Evolutionary conservation across 64 coral and sea anemone genomes (phyloP), one percentile per base, ranked within the genome.

Genomic region (Orbicella faveolata): DNA sequence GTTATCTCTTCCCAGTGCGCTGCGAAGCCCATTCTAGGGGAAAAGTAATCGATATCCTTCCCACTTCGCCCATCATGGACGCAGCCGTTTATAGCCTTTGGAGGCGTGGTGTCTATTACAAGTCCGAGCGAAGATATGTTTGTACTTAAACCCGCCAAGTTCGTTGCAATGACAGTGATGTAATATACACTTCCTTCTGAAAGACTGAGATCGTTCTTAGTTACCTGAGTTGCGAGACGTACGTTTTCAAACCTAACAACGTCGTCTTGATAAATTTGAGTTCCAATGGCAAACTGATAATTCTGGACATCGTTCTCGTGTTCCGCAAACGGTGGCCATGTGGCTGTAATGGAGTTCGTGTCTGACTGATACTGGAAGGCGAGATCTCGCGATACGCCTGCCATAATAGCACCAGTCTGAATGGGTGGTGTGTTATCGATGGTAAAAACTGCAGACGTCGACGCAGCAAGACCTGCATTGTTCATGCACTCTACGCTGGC

Each of bases 51-150:
- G 15, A 88, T 90, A 66, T 91, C 89, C 11, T 80, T 6, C 21
- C 75, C 48, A 73, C 62, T 36, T 33, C 4, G 14, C 7, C 93
- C 93, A 90, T 90, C 89, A 14, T 79, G 66, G 51, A 94, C 36
- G 33, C 75, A 85, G 20, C 33, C 54, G 34, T 94, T 87, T 1
- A 15, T 51, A 63, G 89, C 89, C 11, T 63, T 64, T 51, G 93
- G 83, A 59, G 89, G 83, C 16, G 94, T 95, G 6, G 89, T 83
- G 61, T 95, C 94, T 39, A 95, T 92, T 36, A 80, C 57, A 9
- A 95, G 30, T 55, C 23, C 63, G 75, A 53, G 61, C 4, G 89
- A 88, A 4, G 84, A 88, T 36, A 34, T 68, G 17, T 69, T 77
- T 61, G 39, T 59, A 12, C 87, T 95, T 17, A 92, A 74, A 36